phyloP scores from a whole-genome alignment of 2,113 vertebrate genomes.

The Taurulus bubalis region DNA sequence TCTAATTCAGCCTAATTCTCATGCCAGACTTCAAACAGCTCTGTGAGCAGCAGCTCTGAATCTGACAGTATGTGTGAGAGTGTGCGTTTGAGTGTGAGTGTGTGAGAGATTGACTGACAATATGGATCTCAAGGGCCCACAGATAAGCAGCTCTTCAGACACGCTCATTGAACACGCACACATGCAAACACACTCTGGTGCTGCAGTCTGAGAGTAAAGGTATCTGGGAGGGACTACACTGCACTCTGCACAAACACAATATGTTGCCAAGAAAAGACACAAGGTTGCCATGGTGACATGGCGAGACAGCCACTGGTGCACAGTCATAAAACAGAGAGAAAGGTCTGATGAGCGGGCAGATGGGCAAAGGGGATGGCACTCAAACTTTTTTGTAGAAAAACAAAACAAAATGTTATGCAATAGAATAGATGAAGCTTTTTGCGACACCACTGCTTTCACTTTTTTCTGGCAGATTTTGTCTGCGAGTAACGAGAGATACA shows the following conservation, averaged over 20 bases:
- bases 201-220: conserved; percentile 47
- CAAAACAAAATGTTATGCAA: conserved; percentile 1
- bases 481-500: conserved; percentile 11
- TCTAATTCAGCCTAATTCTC: conserved; percentile 64
- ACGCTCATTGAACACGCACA: conserved; percentile 49
- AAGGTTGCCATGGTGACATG: conserved; percentile 69
- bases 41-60: conserved; percentile 43
- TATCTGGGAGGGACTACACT: conserved; percentile 51
- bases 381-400: not conserved
- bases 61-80: conserved; percentile 28
- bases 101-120: conserved; percentile 35
- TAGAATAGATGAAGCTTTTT: conserved; percentile 36
- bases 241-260: conserved; percentile 30
- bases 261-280: conserved; percentile 44
- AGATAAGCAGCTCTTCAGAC: conserved; percentile 69
- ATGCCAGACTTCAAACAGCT: conserved; percentile 68
- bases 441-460: conserved; percentile 21
- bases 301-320: conserved; percentile 59
- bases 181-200: conserved; percentile 41
- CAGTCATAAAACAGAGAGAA: conserved; percentile 78
- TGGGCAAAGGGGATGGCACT: conserved; percentile 27
- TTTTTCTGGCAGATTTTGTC: conserved; percentile 27
- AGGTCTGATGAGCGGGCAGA: conserved; percentile 50
- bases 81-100: conserved; percentile 7
- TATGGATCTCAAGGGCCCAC: conserved; percentile 51